Evolutionary conservation across 2,888 invertebrate species (phyloP), one percentile per base, ranked within the genome.

Genomic region (Pseudococcus viburni): DNA sequence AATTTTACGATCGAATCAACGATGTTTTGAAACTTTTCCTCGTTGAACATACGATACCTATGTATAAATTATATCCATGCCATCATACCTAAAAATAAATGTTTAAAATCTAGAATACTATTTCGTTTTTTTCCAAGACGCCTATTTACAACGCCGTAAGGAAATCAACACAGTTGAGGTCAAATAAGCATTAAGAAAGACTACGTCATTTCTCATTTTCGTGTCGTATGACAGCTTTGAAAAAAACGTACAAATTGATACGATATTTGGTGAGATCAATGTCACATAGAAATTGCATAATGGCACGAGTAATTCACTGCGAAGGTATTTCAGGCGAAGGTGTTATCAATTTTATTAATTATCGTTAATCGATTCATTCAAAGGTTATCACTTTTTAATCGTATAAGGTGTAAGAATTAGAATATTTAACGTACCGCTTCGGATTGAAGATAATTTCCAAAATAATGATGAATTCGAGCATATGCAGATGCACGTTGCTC

Each of bases 71-170:
- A 83, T 46, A 46, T 46, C 19, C n/a, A 17, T 83, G 80, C 33
- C 33, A 83, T 83, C 80, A 83, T 26, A 8, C 19, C 80, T 83
- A 83, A 83, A 83, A 83, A 83, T 83, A 83, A 46, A 46, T 46
- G 22, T 19, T 46, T 83, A 22, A 83, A 83, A 83, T 46, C 46
- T 46, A 46, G 17, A 83, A 83, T 39, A 83, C n/a, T 42, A 46
- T 42, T 42, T 83, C 15, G n/a, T 73, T 33, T 17, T 26, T 73
- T 42, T 42, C n/a, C 11, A 80, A 83, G 46, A 83, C 46, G 42
- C 46, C 80, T 83, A 83, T 83, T 42, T 46, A 83, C 80, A 46
- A 83, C 80, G 80, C 19, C 46, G 46, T 46, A 83, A 83, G 80
- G 80, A 83, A 83, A 83, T 11, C 46, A 83, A 19, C 33, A 19